Evolutionary conservation across 1,140 invertebrate species (phyloP), one percentile per base, ranked within the genome.

Genomic region (Halesus radiatus): DNA sequence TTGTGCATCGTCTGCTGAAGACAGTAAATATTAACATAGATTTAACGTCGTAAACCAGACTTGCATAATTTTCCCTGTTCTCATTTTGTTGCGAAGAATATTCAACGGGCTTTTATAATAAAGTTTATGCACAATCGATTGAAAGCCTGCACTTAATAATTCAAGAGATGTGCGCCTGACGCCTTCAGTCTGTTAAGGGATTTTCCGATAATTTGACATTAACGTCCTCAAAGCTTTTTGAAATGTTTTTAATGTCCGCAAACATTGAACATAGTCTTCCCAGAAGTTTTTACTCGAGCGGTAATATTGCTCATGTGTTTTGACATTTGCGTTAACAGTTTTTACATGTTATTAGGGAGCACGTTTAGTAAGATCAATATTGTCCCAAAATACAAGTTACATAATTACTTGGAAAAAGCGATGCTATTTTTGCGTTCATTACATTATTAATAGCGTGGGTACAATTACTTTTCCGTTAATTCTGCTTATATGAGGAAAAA

Each of bases 21-120:
- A 68, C 37, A 29, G 26, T 68, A 45, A 68, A 68, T 4, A 68
- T 68, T 68, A 37, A 3, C 64, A 68, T 68, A 64, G 32, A 37
- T 68, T 37, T 45, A 20, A 68, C n/a, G 13, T 37, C 37, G 20
- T 68, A 32, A 37, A 32, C 26, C 64, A 66, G 62, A 66, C 18
- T 60, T 60, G 37, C 37, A 45, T 45, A 60, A 22, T 22, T 2
- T 32, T 68, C 16, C 13, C 8, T 26, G 10, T 45, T 32, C 23
- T 45, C 16, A 26, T 68, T 16, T 68, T 68, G 29, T 45, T 29
- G 64, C 8, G 5, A 50, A 20, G 29, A 60, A 60, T 60, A 60
- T 60, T 60, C 20, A 8, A 60, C 23, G 18, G 56, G 23, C 56
- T 60, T 60, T 60, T 60, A 45, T 45, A 45, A 45, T 45, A 32